Evolutionary conservation across 2,888 invertebrate genomes (phyloP).

Genomic region (Tiphia femorata): DNA sequence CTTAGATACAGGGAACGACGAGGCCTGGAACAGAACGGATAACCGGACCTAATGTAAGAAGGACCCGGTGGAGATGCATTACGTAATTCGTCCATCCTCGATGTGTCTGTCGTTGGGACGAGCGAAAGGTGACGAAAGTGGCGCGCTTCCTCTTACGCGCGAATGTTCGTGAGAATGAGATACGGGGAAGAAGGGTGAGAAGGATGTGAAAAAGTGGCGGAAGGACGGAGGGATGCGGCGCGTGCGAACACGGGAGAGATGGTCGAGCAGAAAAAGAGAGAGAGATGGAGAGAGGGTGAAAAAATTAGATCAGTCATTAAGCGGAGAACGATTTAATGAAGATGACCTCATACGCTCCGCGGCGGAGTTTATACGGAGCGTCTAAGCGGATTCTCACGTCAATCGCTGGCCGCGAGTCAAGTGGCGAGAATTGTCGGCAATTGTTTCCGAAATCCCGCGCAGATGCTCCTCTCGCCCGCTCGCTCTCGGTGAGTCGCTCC

Average conservation of each 20-base stretch:
- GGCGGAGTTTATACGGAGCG: conserved; percentile 51
- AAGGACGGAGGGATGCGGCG: conserved; percentile 6
- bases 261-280: conserved; percentile 6
- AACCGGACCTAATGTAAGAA: no score
- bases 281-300: conserved; percentile 35
- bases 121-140: no score
- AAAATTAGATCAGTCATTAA: conserved; percentile 68
- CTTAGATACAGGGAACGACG: no score
- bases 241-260: conserved; percentile 13
- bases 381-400: conserved; percentile 68
- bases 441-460: conserved; percentile 70
- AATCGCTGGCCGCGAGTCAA: conserved; percentile 68
- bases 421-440: conserved; percentile 69
- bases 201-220: conserved; percentile 13
- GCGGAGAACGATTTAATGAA: conserved; percentile 68
- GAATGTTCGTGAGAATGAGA: no score
- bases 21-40: no score
- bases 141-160: no score
- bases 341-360: conserved; percentile 67
- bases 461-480: conserved; percentile 58
- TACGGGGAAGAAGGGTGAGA: neutral
- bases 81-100: no score
- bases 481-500: no score
- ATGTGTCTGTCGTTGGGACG: no score
- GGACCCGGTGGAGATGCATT: no score